Evolutionary conservation across 2,888 invertebrate genomes (phyloP).

Genomic region (Spatulosminthurus flaviceps): DNA sequence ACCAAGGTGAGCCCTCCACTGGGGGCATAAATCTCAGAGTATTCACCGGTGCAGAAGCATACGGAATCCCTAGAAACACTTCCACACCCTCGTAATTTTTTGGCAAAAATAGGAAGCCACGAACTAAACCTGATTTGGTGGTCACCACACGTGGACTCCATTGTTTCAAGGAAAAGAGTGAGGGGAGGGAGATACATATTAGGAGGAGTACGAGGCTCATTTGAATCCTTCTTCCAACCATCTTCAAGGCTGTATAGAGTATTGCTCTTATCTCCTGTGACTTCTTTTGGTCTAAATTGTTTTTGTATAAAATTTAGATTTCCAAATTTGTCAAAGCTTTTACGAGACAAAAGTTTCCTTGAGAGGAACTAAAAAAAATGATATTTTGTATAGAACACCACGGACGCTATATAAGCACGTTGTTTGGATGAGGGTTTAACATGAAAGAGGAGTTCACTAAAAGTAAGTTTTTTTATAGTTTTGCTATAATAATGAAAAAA

Average conservation of each 20-base stretch:
- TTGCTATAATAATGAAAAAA: too few species aligned
- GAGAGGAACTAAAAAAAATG: too few species aligned
- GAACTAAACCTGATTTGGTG: constrained; percentile 57
- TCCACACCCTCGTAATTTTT: constrained; percentile 61
- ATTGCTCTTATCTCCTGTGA: too few species aligned
- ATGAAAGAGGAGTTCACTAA: too few species aligned
- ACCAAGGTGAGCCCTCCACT: constrained; percentile 91
- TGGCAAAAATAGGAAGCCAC: constrained; percentile 58
- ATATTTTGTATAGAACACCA: too few species aligned
- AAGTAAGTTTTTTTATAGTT: too few species aligned
- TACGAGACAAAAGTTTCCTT: too few species aligned
- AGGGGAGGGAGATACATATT: constrained; percentile 25
- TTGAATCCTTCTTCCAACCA: neutral
- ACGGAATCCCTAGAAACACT: constrained; percentile 74
- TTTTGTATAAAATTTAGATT: too few species aligned
- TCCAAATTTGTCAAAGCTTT: too few species aligned
- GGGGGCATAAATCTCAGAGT: constrained; percentile 92
- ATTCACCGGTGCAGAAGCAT: constrained; percentile 90
- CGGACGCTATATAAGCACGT: too few species aligned
- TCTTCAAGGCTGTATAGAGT: neutral
- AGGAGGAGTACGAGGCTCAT: constrained; percentile 19
- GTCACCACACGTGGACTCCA: constrained; percentile 61
- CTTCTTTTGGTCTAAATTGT: too few species aligned
- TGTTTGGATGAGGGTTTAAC: too few species aligned
- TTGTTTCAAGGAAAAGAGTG: constrained; percentile 44